Conservation (phyloP, 2,888 invertebrate genomes). For the Agrochola litura region DNA sequence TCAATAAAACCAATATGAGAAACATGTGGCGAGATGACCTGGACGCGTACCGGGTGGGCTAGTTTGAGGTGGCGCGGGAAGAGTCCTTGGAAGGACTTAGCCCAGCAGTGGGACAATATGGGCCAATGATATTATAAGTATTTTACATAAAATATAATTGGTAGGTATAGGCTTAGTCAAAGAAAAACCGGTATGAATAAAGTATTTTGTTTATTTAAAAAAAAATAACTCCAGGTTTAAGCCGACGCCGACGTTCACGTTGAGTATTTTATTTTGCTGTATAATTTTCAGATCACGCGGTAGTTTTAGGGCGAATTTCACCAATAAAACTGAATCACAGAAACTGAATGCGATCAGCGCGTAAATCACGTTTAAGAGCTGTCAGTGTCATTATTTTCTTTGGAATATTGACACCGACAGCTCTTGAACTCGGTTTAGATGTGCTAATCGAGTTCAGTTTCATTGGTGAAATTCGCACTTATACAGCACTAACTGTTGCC, state of each 20-base stretch:
- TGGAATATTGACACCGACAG: too few relatives aligned
- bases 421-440: too few relatives aligned
- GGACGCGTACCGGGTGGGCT: not conserved
- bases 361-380: too few relatives aligned
- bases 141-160: too few relatives aligned
- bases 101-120: not conserved
- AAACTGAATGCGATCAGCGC: too few relatives aligned
- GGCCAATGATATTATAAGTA: not conserved
- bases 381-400: too few relatives aligned
- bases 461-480: not conserved
- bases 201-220: slow-evolving; percentile 33
- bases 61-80: not conserved
- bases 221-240: slow-evolving; percentile 6
- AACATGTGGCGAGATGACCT: not conserved
- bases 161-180: not conserved
- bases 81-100: not conserved
- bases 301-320: too few relatives aligned
- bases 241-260: not conserved
- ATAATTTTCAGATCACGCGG: not conserved
- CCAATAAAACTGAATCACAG: too few relatives aligned
- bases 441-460: too few relatives aligned
- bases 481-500: not conserved
- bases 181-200: slow-evolving; percentile 60
- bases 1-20: slow-evolving; percentile 73
- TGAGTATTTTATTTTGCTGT: not conserved